These are phyloP conservation scores for Plebejus anna DNA, from an alignment of 2,888 invertebrate species.

Conservation along the genomic window DNA sequence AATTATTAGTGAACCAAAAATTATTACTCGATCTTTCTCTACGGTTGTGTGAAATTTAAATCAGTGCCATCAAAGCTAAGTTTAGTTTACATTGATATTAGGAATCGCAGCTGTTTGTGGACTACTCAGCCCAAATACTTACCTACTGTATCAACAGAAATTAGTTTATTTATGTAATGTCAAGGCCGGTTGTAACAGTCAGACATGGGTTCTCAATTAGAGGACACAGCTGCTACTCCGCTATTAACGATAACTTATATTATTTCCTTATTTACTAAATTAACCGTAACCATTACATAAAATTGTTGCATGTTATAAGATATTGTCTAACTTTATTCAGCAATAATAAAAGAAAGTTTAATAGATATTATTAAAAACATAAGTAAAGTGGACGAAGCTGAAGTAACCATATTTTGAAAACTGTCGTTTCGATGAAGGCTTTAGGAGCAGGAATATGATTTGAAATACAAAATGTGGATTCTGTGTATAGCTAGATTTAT, in stretches of 20 bases:
- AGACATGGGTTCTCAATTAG: slow-evolving; percentile 19
- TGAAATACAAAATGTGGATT: no score
- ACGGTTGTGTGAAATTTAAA: no score
- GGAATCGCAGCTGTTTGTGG: not conserved
- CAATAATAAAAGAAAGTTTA: not conserved
- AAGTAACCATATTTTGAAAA: not conserved
- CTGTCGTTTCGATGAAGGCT: no score
- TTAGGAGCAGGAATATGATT: no score
- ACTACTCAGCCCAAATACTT: slow-evolving; percentile 1
- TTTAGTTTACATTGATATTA: not conserved
- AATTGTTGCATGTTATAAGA: not conserved
- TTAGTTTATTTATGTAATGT: slow-evolving; percentile 17
- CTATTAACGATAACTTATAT: slow-evolving; percentile 11
- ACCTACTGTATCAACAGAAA: slow-evolving; percentile 13
- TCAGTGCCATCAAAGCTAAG: not conserved
- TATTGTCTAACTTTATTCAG: not conserved
- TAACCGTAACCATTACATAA: not conserved
- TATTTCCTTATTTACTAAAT: slow-evolving; percentile 9
- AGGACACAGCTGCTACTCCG: not conserved
- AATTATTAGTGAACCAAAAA: no score
- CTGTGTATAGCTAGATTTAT: no score
- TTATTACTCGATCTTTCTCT: no score
- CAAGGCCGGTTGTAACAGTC: slow-evolving; percentile 13
- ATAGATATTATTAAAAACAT: no score
- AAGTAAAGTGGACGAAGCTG: not conserved